Base-by-base conservation (phyloP, 2,888 invertebrate genomes). In the Rhamnusium bicolor region DNA sequence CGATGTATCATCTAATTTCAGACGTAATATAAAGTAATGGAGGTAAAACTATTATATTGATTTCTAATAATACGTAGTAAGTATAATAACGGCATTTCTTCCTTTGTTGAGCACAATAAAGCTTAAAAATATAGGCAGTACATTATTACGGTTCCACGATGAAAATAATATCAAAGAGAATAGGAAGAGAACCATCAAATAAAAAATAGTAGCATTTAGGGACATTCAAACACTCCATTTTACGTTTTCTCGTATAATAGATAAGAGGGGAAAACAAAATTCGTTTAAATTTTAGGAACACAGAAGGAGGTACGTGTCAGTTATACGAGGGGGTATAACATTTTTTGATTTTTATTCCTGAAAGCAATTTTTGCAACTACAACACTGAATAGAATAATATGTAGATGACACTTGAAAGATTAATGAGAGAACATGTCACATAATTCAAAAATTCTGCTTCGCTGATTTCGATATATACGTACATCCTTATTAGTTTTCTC, bases 121-220 rank as follows among this genome's bases (percentile, higher is more conserved):
- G 16, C 16, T 29, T 51, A 27, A 51, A 51, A 63, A 49, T 63
- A 63, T 49, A 49, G 49, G 49, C 63, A 51, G 51, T 51, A 16
- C 47, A 29, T 63, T 63, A 47, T 63, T 63, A 51, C 63, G 27
- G 14, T 14, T 27, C 27, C 49, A 63, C 63, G 51, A 51, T 63
- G 51, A 63, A 51, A 29, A 51, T 29, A 51, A 27, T 63, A 62
- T 62, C 61, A 62, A 62, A 62, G 61, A 29, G 51, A 63, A n/a
- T 8, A 24, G 29, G 21, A 29, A 63, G 63, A 63, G 27, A 51
- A 51, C 21, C 47, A 51, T 63, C 49, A 63, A 63, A 63, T 63
- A 63, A 63, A 51, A 63, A 63, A 63, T 63, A 27, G 63, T 63
- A 51, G 63, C 63, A 51, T 63, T 63, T 63, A 51, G 63, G 47